Base-by-base conservation (phyloP, 2,113 vertebrate genomes). In the Synchiropus splendidus region DNA sequence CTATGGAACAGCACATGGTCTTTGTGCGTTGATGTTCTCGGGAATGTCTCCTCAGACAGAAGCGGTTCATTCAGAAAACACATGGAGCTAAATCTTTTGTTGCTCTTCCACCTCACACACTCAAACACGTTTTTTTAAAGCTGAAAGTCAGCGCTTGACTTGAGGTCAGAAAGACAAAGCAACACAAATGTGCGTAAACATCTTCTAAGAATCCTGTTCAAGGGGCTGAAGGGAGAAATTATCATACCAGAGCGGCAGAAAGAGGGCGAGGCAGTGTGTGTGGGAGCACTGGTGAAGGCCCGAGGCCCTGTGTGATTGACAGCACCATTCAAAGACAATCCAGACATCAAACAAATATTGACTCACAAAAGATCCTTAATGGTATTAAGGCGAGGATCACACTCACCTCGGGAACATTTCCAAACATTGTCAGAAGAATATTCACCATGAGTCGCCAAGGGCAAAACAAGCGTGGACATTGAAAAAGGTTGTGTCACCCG, bases 211-310 rank as follows among this genome's bases (percentile, higher is more conserved):
- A 34, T 44, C 17, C 2, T n/a, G 31, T 36, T 51, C 15, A 34
- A 12, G 21, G 33, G 33, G 12, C 39, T 54, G 56, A 70, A 57
- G 56, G 65, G 44, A 56, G 38, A 40, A 58, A 66, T 69, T 66
- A 66, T 69, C 52, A 66, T 63, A 42, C 61, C 61, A 62, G 33
- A 45, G 35, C 36, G 42, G 6, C 14, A 36, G 32, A 42, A 37
- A 40, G 16, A 10, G 51, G 72, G 49, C 4, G 52, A 44, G 54
- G 47, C 49, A 34, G 35, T 14, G 44, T 21, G 54, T 39, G 55
- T 44, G 54, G 39, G 48, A 45, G 45, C 39, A 31, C 48, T 53
- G 41, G 34, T 17, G 31, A 16, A 16, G 15, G 30, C 31, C 62
- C 34, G 48, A 11, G 60, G 50, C 38, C 35, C 18, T 10, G 12